A percentile compares a stretch with the other conserved stretches of the same genome.
Evolutionary conservation across 92 coral and sea anemone genomes (phyloP).

Genomic region (Epizoanthus fatuus): DNA sequence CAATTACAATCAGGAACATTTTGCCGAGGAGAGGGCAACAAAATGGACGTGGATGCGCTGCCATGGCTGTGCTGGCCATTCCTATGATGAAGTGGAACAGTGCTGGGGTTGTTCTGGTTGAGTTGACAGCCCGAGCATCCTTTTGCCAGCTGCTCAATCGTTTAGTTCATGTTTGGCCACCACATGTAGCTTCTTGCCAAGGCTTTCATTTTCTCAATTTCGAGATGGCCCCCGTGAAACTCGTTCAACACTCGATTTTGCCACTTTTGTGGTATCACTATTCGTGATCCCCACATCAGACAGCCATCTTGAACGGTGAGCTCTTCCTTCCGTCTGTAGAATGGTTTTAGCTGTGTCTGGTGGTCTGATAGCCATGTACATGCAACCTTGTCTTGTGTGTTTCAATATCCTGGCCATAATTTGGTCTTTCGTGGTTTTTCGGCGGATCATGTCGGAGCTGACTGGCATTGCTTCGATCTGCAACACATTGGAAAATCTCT

Average conservation of each 20-base stretch:
- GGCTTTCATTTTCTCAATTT: conserved; percentile 53
- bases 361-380: too few species aligned
- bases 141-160: conserved; percentile 1
- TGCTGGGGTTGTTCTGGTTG: not conserved
- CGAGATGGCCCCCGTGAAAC: conserved; percentile 54
- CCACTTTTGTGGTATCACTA: conserved; percentile 42
- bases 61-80: conserved; percentile 14
- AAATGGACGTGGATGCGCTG: conserved; percentile 26
- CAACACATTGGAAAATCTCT: not conserved
- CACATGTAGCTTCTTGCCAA: conserved; percentile 52
- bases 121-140: conserved; percentile 21
- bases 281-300: conserved; percentile 57
- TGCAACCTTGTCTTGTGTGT: too few species aligned
- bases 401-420: too few species aligned
- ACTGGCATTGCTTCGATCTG: too few species aligned
- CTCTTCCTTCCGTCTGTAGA: conserved; percentile 48
- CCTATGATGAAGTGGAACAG: not conserved
- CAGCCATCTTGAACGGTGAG: conserved; percentile 64
- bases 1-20: conserved; percentile 35
- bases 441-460: too few species aligned
- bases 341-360: not conserved
- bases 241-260: conserved; percentile 36
- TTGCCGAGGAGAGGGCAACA: conserved; percentile 8
- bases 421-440: too few species aligned
- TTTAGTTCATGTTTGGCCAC: conserved; percentile 12